Evolutionary conservation across 64 coral and sea anemone genomes (phyloP).

Genomic region (Trachythela sp.): DNA sequence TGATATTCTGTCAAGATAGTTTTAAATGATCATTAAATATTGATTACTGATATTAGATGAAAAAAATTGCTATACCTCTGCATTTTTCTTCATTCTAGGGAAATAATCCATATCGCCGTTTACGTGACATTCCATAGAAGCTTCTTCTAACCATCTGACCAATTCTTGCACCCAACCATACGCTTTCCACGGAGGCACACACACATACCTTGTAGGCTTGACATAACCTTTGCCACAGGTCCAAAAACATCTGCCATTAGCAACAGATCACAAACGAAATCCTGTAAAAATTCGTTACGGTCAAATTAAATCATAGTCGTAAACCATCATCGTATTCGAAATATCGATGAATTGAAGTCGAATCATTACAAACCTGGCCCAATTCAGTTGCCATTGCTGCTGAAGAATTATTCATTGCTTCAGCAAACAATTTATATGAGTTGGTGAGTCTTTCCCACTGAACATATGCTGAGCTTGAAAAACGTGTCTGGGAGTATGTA

Average conservation of each 20-base stretch:
- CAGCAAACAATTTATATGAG: not conserved
- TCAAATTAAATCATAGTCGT: not conserved
- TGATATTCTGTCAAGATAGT: not conserved
- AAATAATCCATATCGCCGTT: not conserved
- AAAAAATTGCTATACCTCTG: not conserved
- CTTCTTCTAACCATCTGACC: not conserved
- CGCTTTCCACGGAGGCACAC: not conserved
- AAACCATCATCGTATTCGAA: not conserved
- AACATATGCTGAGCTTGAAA: not conserved
- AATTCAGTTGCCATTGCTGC: not conserved
- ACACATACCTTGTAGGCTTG: not conserved
- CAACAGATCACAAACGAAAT: not conserved
- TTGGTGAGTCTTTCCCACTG: not conserved
- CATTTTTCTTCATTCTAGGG: not conserved
- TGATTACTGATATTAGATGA: not conserved
- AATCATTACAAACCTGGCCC: not conserved
- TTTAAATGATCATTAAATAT: not conserved
- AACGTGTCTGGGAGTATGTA: not conserved
- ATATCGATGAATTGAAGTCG: not conserved
- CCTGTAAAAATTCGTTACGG: not conserved
- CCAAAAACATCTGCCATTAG: not conserved
- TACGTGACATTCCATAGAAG: not conserved
- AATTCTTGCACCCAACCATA: slow-evolving; percentile 1
- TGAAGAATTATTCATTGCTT: slow-evolving; percentile 10
- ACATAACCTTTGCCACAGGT: not conserved